phyloP scores from a whole-genome alignment of 2,797 vertebrate species.

The Brotula barbata region DNA sequence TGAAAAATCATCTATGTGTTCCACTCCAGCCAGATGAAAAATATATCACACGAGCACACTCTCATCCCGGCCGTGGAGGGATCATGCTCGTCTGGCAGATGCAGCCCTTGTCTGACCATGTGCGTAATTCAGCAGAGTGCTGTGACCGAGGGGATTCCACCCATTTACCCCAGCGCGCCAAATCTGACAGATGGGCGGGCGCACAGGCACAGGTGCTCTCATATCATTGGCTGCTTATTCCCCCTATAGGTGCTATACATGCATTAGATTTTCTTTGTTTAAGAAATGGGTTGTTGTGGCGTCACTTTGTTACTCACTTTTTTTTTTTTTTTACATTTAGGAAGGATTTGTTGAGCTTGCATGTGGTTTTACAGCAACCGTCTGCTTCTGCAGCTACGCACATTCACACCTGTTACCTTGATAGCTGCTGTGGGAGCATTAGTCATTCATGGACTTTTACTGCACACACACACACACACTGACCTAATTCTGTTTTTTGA shows the following conservation, averaged over 20 bases:
- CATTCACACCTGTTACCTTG: slow-evolving; percentile 33
- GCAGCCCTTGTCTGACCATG: slow-evolving; percentile 49
- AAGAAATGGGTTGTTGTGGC: background rate
- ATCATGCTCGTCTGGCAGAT: slow-evolving; percentile 19
- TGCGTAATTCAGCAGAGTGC: slow-evolving; percentile 44
- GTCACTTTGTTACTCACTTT: slow-evolving; percentile 9
- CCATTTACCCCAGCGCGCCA: slow-evolving; percentile 40
- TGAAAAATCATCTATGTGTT: slow-evolving; percentile 33
- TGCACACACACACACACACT: background rate
- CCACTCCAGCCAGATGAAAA: slow-evolving; percentile 10
- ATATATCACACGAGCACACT: slow-evolving; percentile 29
- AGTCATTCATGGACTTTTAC: slow-evolving; percentile 52
- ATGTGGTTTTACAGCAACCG: slow-evolving; percentile 13
- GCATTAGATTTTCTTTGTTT: background rate
- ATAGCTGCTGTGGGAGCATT: slow-evolving; percentile 33
- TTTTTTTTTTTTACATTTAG: slow-evolving; percentile 4
- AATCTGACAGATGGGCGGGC: slow-evolving; percentile 55
- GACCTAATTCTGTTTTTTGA: no score
- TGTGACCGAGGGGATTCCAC: slow-evolving; percentile 56
- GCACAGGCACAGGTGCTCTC: slow-evolving; percentile 48
- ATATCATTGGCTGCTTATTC: slow-evolving; percentile 49
- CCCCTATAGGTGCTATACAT: background rate
- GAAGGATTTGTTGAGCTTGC: slow-evolving; percentile 17
- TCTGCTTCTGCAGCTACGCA: slow-evolving; percentile 17
- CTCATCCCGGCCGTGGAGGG: slow-evolving; percentile 33